Conservation (phyloP, 1,140 invertebrate species). For the Mizuhopecten yessoensis region DNA sequence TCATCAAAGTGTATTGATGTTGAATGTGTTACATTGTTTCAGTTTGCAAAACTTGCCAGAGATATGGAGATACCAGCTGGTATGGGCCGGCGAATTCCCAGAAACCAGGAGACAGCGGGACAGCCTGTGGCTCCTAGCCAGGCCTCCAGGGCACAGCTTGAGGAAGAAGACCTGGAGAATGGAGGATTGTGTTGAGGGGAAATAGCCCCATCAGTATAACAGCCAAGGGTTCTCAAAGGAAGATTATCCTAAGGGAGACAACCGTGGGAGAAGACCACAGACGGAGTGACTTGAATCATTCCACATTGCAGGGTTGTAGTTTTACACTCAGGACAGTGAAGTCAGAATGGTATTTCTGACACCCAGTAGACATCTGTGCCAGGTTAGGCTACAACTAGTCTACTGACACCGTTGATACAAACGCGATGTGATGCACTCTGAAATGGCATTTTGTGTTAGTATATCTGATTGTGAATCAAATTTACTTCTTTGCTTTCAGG, state of each 20-base stretch:
- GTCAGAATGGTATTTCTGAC: neutral
- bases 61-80: slow-evolving; percentile 56
- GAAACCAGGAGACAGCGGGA: neutral
- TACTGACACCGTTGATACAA: neutral
- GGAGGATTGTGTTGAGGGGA: slow-evolving; percentile 48
- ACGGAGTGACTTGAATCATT: neutral
- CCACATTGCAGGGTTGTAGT: neutral
- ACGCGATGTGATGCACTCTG: neutral
- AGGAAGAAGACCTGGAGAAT: slow-evolving; percentile 57
- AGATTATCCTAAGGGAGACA: neutral
- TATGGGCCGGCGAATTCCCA: slow-evolving; percentile 45
- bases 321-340: neutral
- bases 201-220: neutral
- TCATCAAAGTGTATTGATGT: too few relatives aligned
- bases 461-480: neutral
- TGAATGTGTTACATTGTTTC: neutral
- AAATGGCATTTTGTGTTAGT: slow-evolving; percentile 9
- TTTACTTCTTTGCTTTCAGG: neutral
- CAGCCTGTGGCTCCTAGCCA: neutral
- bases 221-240: neutral
- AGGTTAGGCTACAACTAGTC: neutral
- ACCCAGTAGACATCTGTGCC: neutral
- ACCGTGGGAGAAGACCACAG: neutral
- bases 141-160: slow-evolving; percentile 54
- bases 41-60: slow-evolving; percentile 60